Percentiles rank a stretch among this genome's conserved stretches.
phyloP scores from a whole-genome alignment of 2,797 vertebrate genomes.

The Aulostomus chinensis region DNA sequence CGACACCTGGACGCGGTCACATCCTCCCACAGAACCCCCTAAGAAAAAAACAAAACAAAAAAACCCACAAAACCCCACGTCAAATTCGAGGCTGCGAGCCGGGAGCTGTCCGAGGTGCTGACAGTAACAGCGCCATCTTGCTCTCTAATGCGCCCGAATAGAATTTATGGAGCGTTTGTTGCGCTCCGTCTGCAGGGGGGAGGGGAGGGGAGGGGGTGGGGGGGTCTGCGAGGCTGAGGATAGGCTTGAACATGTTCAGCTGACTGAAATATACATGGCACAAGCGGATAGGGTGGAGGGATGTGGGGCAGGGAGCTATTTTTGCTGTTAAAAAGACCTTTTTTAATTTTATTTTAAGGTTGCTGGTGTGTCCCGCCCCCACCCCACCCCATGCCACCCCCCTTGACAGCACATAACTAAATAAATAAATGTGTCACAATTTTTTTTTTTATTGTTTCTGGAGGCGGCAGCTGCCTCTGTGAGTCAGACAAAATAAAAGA shows the following conservation, averaged over 20 bases:
- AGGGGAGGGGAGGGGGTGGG: conserved; percentile 13
- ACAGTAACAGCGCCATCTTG: conserved; percentile 81
- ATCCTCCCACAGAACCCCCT: neutral
- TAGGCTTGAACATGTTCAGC: conserved; percentile 11
- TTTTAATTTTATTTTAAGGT: too few species aligned
- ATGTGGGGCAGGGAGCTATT: too few species aligned
- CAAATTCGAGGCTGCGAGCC: neutral
- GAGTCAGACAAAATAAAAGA: too few species aligned
- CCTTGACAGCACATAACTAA: too few species aligned
- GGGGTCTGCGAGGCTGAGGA: conserved; percentile 4
- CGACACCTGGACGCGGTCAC: conserved; percentile 31
- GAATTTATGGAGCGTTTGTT: conserved; percentile 40
- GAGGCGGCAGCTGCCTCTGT: too few species aligned
- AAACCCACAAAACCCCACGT: too few species aligned
- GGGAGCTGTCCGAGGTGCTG: conserved; percentile 84
- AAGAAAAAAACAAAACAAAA: too few species aligned
- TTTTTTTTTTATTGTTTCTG: too few species aligned
- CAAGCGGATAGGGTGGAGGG: too few species aligned
- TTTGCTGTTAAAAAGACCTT: conserved; percentile 14
- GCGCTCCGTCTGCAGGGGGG: conserved; percentile 38
- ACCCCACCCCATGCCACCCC: too few species aligned
- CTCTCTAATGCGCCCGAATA: conserved; percentile 54
- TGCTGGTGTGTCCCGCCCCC: too few species aligned
- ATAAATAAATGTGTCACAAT: too few species aligned
- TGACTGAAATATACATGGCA: conserved; percentile 16